Conservation (phyloP, 2,888 invertebrate genomes). For the Eupithecia centaureata region DNA sequence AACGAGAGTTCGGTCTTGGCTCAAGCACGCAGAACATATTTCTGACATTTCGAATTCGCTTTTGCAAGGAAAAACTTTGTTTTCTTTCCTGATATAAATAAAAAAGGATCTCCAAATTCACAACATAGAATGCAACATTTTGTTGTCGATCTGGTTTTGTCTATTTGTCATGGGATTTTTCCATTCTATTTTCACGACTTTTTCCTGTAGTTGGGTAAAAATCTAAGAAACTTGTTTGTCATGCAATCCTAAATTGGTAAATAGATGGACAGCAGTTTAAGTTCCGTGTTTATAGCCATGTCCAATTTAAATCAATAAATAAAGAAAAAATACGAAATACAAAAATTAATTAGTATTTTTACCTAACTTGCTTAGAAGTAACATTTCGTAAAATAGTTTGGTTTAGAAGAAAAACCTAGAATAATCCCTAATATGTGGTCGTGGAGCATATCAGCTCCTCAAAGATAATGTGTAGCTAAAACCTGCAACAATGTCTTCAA, state of each 20-base stretch:
- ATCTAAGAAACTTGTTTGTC: background rate
- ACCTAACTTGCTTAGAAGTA: too few species aligned
- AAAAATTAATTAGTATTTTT: too few species aligned
- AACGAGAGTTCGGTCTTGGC: conserved; percentile 16
- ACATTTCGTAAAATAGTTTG: too few species aligned
- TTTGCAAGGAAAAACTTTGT: background rate
- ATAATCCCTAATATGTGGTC: background rate
- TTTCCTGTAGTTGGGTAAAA: background rate
- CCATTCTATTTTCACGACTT: background rate
- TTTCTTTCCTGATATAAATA: background rate
- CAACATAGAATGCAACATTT: background rate
- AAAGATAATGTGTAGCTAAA: background rate
- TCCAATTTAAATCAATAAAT: background rate
- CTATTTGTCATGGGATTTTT: background rate
- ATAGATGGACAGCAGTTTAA: background rate
- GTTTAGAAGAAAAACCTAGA: background rate
- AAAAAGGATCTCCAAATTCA: background rate
- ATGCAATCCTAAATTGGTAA: background rate
- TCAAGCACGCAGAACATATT: conserved; percentile 29
- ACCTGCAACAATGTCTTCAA: background rate
- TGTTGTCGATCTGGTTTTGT: background rate
- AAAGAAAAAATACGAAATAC: background rate
- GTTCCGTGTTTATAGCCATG: background rate
- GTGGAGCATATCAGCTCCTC: background rate
- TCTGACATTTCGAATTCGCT: conserved; percentile 13